Percentiles rank a stretch among this genome's conserved stretches.
These are phyloP conservation scores for Drosophila trapezifrons DNA, from an alignment of 1,140 invertebrate species.

Conservation along the genomic window DNA sequence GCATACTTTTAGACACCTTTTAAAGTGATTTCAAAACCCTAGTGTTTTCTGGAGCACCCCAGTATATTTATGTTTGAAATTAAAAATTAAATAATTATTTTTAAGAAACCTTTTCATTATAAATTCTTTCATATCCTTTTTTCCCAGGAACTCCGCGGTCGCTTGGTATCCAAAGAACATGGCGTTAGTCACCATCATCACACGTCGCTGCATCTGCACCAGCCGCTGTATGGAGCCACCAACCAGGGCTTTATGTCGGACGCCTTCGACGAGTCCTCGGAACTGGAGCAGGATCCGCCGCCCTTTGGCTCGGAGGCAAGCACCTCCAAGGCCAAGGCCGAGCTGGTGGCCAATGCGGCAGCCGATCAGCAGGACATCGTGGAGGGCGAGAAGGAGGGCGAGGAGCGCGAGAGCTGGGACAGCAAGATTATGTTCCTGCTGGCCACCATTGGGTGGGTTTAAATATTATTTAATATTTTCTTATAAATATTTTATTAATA, in stretches of 20 bases:
- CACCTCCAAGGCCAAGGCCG: slow-evolving; percentile 84
- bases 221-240: slow-evolving; percentile 91
- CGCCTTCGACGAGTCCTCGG: slow-evolving; percentile 89
- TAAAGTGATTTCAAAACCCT: too few species aligned
- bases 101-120: neutral
- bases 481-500: neutral
- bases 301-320: slow-evolving; percentile 74
- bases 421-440: slow-evolving; percentile 95
- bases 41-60: too few species aligned
- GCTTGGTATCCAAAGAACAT: slow-evolving; percentile 91
- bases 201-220: slow-evolving; percentile 82
- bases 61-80: too few species aligned
- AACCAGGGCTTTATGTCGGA: slow-evolving; percentile 91
- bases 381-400: slow-evolving; percentile 90
- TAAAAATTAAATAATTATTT: neutral
- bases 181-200: slow-evolving; percentile 84
- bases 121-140: neutral
- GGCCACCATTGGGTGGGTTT: slow-evolving; percentile 90
- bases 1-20: too few species aligned
- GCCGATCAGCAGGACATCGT: slow-evolving; percentile 88
- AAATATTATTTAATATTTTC: neutral
- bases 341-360: slow-evolving; percentile 86
- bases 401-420: slow-evolving; percentile 96
- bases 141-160: slow-evolving; percentile 88
- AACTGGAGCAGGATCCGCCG: slow-evolving; percentile 78